phyloP scores from a whole-genome alignment of 2,113 vertebrate species.

The Gallinago jamesoni region DNA sequence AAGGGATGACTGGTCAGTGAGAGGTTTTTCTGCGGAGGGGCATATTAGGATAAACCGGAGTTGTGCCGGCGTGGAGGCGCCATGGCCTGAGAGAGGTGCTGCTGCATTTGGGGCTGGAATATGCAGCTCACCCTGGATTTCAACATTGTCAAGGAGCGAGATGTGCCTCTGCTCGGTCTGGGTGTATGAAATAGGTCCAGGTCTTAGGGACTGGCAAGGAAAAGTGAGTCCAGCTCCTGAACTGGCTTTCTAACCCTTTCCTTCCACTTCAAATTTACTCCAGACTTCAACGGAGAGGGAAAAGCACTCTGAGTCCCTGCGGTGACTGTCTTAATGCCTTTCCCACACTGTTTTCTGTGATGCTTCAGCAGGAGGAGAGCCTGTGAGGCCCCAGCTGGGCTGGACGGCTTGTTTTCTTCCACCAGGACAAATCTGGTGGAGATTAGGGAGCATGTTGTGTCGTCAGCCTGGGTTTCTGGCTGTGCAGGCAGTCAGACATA shows the following conservation, averaged over 20 bases:
- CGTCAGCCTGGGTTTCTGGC: neutral
- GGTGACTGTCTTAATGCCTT: neutral
- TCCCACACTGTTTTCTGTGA: rapidly evolving
- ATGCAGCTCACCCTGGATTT: neutral
- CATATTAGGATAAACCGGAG: neutral
- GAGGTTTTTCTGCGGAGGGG: neutral
- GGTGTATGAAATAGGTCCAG: neutral
- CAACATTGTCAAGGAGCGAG: neutral
- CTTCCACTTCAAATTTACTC: neutral
- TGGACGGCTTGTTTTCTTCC: neutral
- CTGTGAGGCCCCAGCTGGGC: neutral
- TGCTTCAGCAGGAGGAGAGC: neutral
- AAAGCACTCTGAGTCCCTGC: neutral
- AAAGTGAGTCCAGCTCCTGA: neutral
- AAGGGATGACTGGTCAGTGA: neutral
- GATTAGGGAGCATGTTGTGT: slow-evolving; percentile 6
- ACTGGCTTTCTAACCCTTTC: neutral
- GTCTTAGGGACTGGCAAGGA: neutral
- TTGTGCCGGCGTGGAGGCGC: neutral
- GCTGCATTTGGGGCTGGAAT: neutral
- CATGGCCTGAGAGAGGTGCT: neutral
- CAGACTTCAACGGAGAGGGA: neutral
- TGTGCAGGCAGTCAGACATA: slow-evolving; percentile 18
- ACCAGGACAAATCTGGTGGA: neutral
- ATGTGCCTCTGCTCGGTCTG: neutral